Conservation (phyloP, 2,888 invertebrate genomes). For the Heliothis peltigera region DNA sequence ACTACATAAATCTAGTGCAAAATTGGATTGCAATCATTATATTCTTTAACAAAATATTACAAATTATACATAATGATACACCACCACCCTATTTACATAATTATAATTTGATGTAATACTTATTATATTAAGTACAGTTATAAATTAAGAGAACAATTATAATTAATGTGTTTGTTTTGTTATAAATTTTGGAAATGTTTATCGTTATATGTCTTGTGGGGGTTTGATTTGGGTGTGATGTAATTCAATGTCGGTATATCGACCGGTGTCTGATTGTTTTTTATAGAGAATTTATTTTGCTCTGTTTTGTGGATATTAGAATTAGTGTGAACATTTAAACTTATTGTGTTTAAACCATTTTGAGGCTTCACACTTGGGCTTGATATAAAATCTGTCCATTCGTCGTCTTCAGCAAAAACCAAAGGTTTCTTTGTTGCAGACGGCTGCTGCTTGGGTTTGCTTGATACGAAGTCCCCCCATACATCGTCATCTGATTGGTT, state of each 20-base stretch:
- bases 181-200: constrained; percentile 89
- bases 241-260: constrained; percentile 86
- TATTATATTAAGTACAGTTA: constrained; percentile 77
- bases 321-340: constrained; percentile 85
- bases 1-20: constrained; percentile 53
- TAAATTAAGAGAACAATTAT: constrained; percentile 63
- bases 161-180: constrained; percentile 71
- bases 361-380: constrained; percentile 83
- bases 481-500: constrained; percentile 87
- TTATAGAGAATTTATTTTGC: constrained; percentile 71
- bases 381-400: constrained; percentile 88
- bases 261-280: constrained; percentile 75
- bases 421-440: constrained; percentile 71
- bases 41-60: constrained; percentile 62
- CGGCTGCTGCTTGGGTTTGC: constrained; percentile 79
- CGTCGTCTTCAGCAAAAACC: constrained; percentile 81
- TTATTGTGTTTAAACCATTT: constrained; percentile 86
- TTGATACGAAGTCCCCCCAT: constrained; percentile 91
- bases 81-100: constrained; percentile 81
- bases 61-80: constrained; percentile 62
- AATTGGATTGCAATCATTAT: constrained; percentile 48
- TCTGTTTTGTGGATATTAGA: constrained; percentile 78
- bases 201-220: constrained; percentile 77
- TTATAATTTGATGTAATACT: constrained; percentile 62
- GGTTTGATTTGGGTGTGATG: constrained; percentile 83